A percentile compares a stretch with the other conserved stretches of the same genome.
These are phyloP conservation scores for Hyles vespertilio DNA, from an alignment of 1,140 invertebrate species.

Conservation along the genomic window DNA sequence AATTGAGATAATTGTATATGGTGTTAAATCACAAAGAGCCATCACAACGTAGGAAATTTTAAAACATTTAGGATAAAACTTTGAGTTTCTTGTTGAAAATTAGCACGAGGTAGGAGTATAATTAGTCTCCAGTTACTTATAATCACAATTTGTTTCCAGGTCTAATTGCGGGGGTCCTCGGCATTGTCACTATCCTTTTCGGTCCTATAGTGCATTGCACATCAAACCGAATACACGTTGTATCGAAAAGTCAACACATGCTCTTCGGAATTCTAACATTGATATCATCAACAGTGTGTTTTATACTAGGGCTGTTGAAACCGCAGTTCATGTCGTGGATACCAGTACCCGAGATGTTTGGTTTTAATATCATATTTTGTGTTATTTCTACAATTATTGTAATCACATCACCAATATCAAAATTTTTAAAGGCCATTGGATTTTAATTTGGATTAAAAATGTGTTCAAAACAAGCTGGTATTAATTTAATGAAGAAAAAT, in stretches of 20 bases:
- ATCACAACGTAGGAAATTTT: too few species aligned
- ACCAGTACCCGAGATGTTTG: slow-evolving; percentile 23
- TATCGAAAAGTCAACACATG: slow-evolving; percentile 21
- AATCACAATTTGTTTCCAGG: slow-evolving; percentile 19
- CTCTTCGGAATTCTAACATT: slow-evolving; percentile 25
- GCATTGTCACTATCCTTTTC: slow-evolving; percentile 11
- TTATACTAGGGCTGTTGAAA: slow-evolving; percentile 32
- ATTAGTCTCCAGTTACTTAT: background rate
- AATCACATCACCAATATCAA: background rate
- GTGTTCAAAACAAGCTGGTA: too few species aligned
- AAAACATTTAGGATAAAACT: too few species aligned
- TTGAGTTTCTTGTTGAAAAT: too few species aligned
- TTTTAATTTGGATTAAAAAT: too few species aligned
- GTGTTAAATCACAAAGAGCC: too few species aligned
- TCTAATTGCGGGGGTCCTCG: slow-evolving; percentile 12
- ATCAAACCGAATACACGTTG: slow-evolving; percentile 4
- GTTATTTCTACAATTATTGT: slow-evolving; percentile 26
- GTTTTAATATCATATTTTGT: slow-evolving; percentile 30
- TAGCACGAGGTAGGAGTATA: too few species aligned
- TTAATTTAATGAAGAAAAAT: too few species aligned
- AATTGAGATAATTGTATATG: too few species aligned
- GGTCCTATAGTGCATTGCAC: slow-evolving; percentile 15
- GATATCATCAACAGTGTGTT: slow-evolving; percentile 30
- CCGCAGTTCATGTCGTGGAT: slow-evolving; percentile 27
- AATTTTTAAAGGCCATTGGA: background rate